Conservation (phyloP, 1,140 invertebrate species). For the Cotesia vestalis region DNA sequence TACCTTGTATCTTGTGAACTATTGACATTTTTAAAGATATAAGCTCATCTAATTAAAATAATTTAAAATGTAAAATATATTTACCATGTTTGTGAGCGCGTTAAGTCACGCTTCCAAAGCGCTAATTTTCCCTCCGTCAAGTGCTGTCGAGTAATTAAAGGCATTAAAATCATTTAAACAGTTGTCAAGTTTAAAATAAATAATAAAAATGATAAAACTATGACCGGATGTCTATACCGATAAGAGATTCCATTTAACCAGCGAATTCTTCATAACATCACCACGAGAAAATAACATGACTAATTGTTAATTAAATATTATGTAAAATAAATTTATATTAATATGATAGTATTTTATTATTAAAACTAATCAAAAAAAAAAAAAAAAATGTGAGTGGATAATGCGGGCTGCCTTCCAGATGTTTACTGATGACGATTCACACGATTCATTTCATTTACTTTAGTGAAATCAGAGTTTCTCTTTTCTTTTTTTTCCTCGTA, state of each 20-base stretch:
- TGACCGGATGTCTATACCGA: constrained; percentile 18
- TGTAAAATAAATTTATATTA: too few species aligned
- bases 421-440: constrained; percentile 9
- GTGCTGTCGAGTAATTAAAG: constrained; percentile 60
- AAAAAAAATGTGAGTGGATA: neutral
- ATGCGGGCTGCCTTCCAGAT: constrained; percentile 20
- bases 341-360: neutral
- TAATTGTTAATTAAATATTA: constrained; percentile 1
- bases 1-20: too few species aligned
- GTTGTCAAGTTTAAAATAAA: neutral
- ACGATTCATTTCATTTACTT: neutral
- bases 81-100: constrained; percentile 57
- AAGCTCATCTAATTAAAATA: neutral
- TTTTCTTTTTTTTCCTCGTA: constrained; percentile 4
- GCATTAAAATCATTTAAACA: constrained; percentile 50
- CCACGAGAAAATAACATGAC: constrained; percentile 8
- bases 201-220: constrained; percentile 6
- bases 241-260: constrained; percentile 18
- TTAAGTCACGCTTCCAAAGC: constrained; percentile 63
- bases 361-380: neutral
- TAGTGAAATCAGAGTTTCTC: constrained; percentile 27
- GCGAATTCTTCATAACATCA: constrained; percentile 10
- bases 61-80: constrained; percentile 34
- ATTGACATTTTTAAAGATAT: too few species aligned
- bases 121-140: constrained; percentile 63